phyloP scores from a whole-genome alignment of 2,888 invertebrate genomes.

The Drosophila neonasuta region DNA sequence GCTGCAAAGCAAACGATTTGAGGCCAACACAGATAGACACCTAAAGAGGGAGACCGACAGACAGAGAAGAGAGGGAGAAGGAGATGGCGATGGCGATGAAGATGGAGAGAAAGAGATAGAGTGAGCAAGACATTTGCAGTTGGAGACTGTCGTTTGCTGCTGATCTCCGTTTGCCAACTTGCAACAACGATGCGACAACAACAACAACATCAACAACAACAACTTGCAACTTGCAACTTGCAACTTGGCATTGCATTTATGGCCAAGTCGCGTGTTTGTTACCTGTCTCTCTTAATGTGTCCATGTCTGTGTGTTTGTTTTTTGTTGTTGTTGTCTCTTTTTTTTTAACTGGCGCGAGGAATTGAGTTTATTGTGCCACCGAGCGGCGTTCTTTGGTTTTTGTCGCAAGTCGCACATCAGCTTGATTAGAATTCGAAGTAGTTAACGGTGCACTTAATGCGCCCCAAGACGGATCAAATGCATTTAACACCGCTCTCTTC shows the following conservation, averaged over 20 bases:
- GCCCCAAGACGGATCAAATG: constrained; percentile 71
- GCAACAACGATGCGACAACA: constrained; percentile 46
- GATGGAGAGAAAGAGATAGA: constrained; percentile 8
- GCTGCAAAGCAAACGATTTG: constrained; percentile 49
- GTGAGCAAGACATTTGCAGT: constrained; percentile 11
- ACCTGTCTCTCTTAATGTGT: constrained; percentile 52
- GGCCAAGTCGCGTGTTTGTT: constrained; percentile 73
- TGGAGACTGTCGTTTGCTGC: constrained; percentile 22
- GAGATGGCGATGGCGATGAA: too few species aligned
- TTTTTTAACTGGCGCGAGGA: constrained; percentile 47
- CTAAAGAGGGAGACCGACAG: neutral
- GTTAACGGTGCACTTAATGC: constrained; percentile 77
- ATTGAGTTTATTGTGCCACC: constrained; percentile 76
- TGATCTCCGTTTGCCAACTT: constrained; percentile 46
- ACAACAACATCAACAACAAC: constrained; percentile 29
- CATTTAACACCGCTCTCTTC: constrained; percentile 60
- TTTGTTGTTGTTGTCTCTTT: neutral
- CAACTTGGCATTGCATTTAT: constrained; percentile 71
- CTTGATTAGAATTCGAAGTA: constrained; percentile 76
- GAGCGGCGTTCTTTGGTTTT: constrained; percentile 68
- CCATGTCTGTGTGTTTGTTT: constrained; percentile 21
- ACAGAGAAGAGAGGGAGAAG: neutral
- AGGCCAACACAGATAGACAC: constrained; percentile 47
- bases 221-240: constrained; percentile 5
- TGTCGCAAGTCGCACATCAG: constrained; percentile 61